These are phyloP conservation scores for Rhyzopertha dominica DNA, from an alignment of 1,140 invertebrate genomes.

Conservation along the genomic window DNA sequence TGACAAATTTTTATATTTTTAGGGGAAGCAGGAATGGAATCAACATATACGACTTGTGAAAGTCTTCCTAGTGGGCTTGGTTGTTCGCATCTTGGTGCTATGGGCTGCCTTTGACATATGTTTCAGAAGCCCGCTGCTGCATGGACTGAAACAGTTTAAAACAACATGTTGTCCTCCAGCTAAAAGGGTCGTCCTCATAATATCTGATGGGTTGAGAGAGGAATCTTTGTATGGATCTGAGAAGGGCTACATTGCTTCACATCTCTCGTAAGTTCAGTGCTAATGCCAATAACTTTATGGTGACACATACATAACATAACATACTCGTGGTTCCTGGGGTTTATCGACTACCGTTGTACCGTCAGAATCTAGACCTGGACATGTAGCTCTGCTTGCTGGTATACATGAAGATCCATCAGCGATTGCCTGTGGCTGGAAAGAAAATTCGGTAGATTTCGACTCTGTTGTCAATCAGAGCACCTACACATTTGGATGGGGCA, in stretches of 20 bases:
- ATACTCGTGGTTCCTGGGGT: conserved; percentile 68
- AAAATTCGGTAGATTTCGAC: conserved; percentile 96
- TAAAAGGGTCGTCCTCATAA: conserved; percentile 76
- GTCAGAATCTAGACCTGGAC: conserved; percentile 93
- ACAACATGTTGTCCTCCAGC: conserved; percentile 53
- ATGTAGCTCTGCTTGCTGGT: conserved; percentile 71
- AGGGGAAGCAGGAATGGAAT: no score
- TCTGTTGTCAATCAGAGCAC: conserved; percentile 88
- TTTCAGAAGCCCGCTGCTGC: conserved; percentile 59
- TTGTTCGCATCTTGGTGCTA: conserved; percentile 52
- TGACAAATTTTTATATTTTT: no score
- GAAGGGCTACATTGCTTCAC: conserved; percentile 20
- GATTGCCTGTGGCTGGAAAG: conserved; percentile 91
- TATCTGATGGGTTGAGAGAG: conserved; percentile 84
- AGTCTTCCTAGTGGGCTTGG: no score
- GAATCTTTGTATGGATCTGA: conserved; percentile 64
- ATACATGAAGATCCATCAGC: conserved; percentile 99
- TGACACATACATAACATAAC: no score
- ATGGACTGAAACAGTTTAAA: conserved; percentile 49
- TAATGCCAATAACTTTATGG: no score
- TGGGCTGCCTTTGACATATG: conserved; percentile 62
- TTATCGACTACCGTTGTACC: conserved; percentile 88
- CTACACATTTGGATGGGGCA: conserved; percentile 82
- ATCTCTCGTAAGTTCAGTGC: conserved; percentile 30
- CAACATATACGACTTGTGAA: no score